phyloP scores from a whole-genome alignment of 1,140 invertebrate genomes.

The Macrobrachium rosenbergii region DNA sequence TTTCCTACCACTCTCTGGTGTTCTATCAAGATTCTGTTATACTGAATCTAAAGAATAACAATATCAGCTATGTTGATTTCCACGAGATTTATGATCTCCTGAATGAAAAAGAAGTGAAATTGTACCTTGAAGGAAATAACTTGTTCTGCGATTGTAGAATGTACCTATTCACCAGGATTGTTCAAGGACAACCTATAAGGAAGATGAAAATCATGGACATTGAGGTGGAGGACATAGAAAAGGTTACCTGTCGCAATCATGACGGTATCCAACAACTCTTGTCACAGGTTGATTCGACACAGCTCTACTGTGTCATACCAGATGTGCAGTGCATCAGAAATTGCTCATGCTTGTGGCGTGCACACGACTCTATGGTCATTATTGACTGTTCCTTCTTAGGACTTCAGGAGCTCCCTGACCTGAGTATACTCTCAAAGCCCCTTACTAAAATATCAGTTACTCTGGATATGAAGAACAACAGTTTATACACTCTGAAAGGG shows the following conservation, averaged over 20 bases:
- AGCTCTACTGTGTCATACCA: background rate
- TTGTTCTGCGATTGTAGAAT: slow-evolving; percentile 20
- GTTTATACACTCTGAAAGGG: slow-evolving; percentile 48
- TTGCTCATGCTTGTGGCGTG: slow-evolving; percentile 30
- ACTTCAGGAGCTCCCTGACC: slow-evolving; percentile 66
- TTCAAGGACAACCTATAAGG: background rate
- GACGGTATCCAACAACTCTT: background rate
- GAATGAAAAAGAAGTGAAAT: background rate
- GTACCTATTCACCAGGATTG: slow-evolving; percentile 29
- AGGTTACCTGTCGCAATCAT: slow-evolving; percentile 15
- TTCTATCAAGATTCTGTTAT: background rate
- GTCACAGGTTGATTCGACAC: background rate
- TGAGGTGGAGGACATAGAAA: slow-evolving; percentile 26
- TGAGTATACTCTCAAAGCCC: slow-evolving; percentile 67
- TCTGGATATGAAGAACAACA: slow-evolving; percentile 67
- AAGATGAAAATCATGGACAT: slow-evolving; percentile 13
- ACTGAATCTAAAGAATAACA: slow-evolving; percentile 38
- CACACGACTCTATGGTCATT: slow-evolving; percentile 72
- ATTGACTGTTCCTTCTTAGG: slow-evolving; percentile 74
- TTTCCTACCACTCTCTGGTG: background rate
- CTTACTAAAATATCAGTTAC: background rate
- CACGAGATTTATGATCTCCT: background rate
- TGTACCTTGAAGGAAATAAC: slow-evolving; percentile 41
- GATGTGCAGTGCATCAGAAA: background rate
- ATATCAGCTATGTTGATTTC: slow-evolving; percentile 18